phyloP scores from a whole-genome alignment of 2,113 vertebrate species.

The Vulpes vulpes region DNA sequence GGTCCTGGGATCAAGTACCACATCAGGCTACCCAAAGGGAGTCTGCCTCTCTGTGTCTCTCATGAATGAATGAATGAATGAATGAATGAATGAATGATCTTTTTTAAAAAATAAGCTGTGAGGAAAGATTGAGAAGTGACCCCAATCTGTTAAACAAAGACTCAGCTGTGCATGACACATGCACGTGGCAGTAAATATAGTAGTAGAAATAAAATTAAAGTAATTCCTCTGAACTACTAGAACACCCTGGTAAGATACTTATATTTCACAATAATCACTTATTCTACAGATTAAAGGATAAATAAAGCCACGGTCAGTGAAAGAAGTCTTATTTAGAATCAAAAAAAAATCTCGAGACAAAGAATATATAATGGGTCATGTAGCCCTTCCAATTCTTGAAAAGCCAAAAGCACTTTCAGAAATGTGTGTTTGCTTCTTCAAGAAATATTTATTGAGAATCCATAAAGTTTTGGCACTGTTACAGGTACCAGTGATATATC shows the following conservation, averaged over 20 bases:
- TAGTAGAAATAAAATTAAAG: neutral
- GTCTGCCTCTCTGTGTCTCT: too few relatives aligned
- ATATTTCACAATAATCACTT: conserved; percentile 52
- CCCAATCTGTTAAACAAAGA: neutral
- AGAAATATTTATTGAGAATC: neutral
- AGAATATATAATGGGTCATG: neutral
- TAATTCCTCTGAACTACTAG: neutral
- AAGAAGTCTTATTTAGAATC: conserved; percentile 1
- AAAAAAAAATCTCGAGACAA: neutral
- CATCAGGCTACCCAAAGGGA: too few relatives aligned
- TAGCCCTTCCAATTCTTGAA: conserved; percentile 16
- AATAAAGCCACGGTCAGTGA: conserved; percentile 37
- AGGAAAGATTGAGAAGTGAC: neutral
- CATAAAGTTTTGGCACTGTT: neutral
- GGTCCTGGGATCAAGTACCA: too few relatives aligned
- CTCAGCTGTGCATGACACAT: neutral
- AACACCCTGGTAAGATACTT: neutral
- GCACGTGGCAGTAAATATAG: neutral
- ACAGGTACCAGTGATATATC: neutral
- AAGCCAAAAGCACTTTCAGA: conserved; percentile 34
- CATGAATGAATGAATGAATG: too few relatives aligned
- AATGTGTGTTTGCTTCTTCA: neutral
- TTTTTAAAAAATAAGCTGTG: neutral
- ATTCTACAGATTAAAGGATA: neutral
- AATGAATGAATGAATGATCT: too few relatives aligned